phyloP scores from a whole-genome alignment of 2,113 vertebrate species.

The Anolis carolinensis region DNA sequence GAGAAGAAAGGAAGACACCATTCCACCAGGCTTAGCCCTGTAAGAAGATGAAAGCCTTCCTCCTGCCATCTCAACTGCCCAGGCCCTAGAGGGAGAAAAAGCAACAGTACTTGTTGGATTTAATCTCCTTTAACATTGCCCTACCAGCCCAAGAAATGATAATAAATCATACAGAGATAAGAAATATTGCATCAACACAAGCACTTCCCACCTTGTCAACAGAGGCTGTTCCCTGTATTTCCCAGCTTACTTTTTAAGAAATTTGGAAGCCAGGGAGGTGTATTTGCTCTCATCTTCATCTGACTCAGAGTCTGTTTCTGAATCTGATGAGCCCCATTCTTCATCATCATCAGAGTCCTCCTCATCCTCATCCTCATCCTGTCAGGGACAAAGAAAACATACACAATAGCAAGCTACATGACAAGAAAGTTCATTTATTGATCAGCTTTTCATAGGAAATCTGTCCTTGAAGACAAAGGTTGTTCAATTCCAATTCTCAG shows the following conservation, averaged over 20 bases:
- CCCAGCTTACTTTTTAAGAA: constrained; percentile 85
- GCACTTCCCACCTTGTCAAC: neutral
- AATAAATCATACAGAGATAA: too few relatives aligned
- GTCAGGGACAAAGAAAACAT: neutral
- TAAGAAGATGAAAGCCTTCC: too few relatives aligned
- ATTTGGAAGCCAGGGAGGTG: constrained; percentile 79
- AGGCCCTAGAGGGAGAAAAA: too few relatives aligned
- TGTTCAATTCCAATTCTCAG: neutral
- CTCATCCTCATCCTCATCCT: constrained; percentile 65
- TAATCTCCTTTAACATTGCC: too few relatives aligned
- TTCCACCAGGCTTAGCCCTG: too few relatives aligned
- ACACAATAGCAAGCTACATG: neutral
- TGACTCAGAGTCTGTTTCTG: constrained; percentile 82
- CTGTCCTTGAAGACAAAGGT: neutral
- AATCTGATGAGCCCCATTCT: constrained; percentile 83
- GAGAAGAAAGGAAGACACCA: too few relatives aligned
- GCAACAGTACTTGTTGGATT: too few relatives aligned
- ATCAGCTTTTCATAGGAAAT: neutral
- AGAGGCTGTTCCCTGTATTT: constrained; percentile 5
- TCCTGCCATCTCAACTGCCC: too few relatives aligned
- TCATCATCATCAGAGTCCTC: constrained; percentile 84
- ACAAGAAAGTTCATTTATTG: neutral
- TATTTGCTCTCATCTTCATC: constrained; percentile 82
- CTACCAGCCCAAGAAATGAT: too few relatives aligned
- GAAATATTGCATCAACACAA: too few relatives aligned